phyloP scores from a whole-genome alignment of 23 tunicate genomes.

The Diplosoma virens region DNA sequence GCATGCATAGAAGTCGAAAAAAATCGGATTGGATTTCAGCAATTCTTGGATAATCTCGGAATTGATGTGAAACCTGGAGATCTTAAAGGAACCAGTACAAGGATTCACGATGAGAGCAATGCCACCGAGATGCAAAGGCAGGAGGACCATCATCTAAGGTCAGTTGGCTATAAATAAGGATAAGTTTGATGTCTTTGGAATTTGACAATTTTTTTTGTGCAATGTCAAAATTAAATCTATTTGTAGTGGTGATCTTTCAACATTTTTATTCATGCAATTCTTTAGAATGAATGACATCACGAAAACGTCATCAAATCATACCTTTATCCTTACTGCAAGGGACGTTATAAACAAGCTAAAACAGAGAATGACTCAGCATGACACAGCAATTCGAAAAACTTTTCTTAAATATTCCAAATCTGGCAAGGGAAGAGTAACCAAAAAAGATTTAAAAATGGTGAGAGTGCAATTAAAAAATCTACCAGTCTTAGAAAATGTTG shows the following conservation, averaged over 20 bases:
- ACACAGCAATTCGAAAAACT: constrained; percentile 66
- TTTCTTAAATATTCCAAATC: constrained; percentile 60
- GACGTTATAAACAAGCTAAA: constrained; percentile 62
- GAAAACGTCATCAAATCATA: constrained; percentile 43
- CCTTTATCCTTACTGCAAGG: constrained; percentile 41
- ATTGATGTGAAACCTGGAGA: constrained; percentile 93
- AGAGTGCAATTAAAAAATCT: not conserved
- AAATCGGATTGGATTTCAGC: constrained; percentile 50
- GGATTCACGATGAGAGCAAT: constrained; percentile 70
- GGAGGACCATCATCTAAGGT: constrained; percentile 63
- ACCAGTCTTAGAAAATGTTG: too few relatives aligned
- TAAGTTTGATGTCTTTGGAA: not conserved
- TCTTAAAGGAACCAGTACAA: constrained; percentile 75
- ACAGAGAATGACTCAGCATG: constrained; percentile 78
- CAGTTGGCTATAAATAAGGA: too few relatives aligned
- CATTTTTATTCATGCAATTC: not conserved
- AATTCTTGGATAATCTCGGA: constrained; percentile 63
- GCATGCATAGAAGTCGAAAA: constrained; percentile 40
- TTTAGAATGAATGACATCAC: constrained; percentile 64
- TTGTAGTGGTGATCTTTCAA: not conserved
- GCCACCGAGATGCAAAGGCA: constrained; percentile 55
- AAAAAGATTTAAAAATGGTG: constrained; percentile 58
- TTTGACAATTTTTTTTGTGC: not conserved
- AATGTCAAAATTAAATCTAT: not conserved
- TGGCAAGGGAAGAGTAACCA: constrained; percentile 56